Conservation (phyloP, 1,140 invertebrate species). For the Rhyacophila brunnea region DNA sequence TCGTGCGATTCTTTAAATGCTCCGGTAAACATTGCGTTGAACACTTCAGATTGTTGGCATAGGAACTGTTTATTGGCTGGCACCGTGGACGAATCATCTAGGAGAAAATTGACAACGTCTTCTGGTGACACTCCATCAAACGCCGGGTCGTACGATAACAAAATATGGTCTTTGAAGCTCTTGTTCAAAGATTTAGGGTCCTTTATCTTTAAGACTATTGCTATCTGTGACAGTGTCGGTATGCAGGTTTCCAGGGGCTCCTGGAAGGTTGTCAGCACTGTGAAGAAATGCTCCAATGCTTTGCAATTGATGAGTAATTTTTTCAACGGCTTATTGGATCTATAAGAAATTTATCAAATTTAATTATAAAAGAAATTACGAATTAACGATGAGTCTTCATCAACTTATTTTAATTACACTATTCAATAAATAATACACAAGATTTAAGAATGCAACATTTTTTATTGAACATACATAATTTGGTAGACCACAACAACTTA, state of each 20-base stretch:
- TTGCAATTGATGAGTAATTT: constrained; percentile 50
- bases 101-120: constrained; percentile 58
- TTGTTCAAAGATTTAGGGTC: constrained; percentile 47
- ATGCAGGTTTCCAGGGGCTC: constrained; percentile 47
- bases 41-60: constrained; percentile 63
- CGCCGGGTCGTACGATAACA: constrained; percentile 44
- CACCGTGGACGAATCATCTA: constrained; percentile 64
- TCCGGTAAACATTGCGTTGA: constrained; percentile 65
- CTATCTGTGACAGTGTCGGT: constrained; percentile 47
- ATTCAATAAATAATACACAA: too few relatives aligned
- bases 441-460: too few relatives aligned
- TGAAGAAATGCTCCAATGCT: constrained; percentile 45
- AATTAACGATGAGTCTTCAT: too few relatives aligned
- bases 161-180: constrained; percentile 45
- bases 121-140: constrained; percentile 42
- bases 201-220: constrained; percentile 50
- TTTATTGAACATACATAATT: too few relatives aligned
- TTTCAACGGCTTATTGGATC: constrained; percentile 45
- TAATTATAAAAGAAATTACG: too few relatives aligned
- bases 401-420: too few relatives aligned
- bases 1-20: constrained; percentile 65
- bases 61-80: constrained; percentile 60
- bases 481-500: too few relatives aligned
- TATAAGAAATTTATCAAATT: constrained; percentile 37
- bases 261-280: constrained; percentile 39